Conservation (phyloP, 2,113 vertebrate species). For the Numenius arquata region DNA sequence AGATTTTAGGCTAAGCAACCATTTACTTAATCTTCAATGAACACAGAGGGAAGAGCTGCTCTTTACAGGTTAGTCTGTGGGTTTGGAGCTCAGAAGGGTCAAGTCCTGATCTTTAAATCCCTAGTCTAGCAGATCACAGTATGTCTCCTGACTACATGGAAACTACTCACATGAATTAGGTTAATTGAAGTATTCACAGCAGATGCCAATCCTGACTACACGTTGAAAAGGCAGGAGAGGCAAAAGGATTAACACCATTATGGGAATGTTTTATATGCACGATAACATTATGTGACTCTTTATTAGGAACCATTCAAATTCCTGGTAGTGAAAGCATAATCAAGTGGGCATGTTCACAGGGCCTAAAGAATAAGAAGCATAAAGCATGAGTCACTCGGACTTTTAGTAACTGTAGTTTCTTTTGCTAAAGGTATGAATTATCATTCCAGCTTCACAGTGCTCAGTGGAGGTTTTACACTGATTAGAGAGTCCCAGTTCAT, state of each 20-base stretch:
- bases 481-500: not conserved
- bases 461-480: not conserved
- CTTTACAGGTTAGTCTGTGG: conserved; percentile 19
- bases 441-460: not conserved
- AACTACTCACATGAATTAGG: not conserved
- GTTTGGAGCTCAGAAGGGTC: not conserved
- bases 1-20: conserved; percentile 13
- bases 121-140: not conserved
- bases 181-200: not conserved
- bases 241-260: not conserved
- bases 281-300: not conserved
- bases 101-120: not conserved
- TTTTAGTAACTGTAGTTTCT: not conserved
- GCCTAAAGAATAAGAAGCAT: not conserved
- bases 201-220: not conserved
- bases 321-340: not conserved
- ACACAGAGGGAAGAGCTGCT: not conserved
- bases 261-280: not conserved
- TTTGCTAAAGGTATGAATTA: not conserved
- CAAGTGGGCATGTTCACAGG: not conserved
- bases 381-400: not conserved
- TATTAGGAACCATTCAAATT: not conserved
- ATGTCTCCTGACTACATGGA: not conserved
- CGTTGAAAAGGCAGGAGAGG: not conserved
- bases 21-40: conserved; percentile 16